These are phyloP conservation scores for Ligdia adustata DNA, from an alignment of 2,888 invertebrate species.

Conservation along the genomic window DNA sequence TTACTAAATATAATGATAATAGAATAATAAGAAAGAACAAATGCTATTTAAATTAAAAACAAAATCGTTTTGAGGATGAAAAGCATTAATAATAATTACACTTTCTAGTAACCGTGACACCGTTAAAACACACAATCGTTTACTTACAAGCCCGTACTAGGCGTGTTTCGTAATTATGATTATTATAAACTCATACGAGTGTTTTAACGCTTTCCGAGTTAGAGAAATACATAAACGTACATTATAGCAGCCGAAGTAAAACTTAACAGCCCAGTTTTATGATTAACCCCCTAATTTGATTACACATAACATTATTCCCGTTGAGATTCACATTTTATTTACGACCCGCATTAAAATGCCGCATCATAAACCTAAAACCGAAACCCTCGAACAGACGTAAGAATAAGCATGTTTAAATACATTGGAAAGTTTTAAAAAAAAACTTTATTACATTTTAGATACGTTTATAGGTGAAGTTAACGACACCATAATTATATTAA, in stretches of 20 bases:
- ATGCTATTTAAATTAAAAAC: not conserved
- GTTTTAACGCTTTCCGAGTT: slow-evolving; percentile 39
- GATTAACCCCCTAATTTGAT: slow-evolving; percentile 56
- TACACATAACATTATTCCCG: slow-evolving; percentile 51
- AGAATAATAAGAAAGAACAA: too few species aligned
- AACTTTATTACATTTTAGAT: slow-evolving; percentile 49
- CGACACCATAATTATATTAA: slow-evolving; percentile 39
- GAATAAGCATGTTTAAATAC: slow-evolving; percentile 44
- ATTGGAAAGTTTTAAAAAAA: slow-evolving; percentile 51
- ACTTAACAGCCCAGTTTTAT: slow-evolving; percentile 50
- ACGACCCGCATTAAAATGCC: slow-evolving; percentile 53
- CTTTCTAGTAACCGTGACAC: not conserved
- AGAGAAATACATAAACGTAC: slow-evolving; percentile 20
- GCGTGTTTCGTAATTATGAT: not conserved
- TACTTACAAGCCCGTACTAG: not conserved
- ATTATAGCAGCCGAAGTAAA: slow-evolving; percentile 14
- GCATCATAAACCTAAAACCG: slow-evolving; percentile 29
- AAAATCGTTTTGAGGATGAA: too few species aligned
- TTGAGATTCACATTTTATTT: slow-evolving; percentile 52
- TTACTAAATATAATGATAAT: too few species aligned
- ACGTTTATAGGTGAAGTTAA: slow-evolving; percentile 57
- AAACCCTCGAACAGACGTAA: slow-evolving; percentile 38
- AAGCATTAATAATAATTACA: too few species aligned
- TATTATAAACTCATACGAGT: slow-evolving; percentile 15
- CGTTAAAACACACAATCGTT: not conserved